These are phyloP conservation scores for Philaethria dido DNA, from an alignment of 2,888 invertebrate genomes.

Conservation along the genomic window DNA sequence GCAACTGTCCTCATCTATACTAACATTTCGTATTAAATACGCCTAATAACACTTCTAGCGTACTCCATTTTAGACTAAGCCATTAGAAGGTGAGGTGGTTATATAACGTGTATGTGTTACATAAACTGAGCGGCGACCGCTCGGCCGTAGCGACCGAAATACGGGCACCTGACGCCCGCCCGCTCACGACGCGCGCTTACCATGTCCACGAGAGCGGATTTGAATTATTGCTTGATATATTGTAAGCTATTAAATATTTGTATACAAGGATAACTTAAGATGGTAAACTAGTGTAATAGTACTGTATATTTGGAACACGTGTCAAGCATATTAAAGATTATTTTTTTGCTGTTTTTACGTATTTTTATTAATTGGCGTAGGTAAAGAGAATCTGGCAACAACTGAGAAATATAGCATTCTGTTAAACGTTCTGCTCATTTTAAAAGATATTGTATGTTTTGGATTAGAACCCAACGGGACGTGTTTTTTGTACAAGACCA, in stretches of 20 bases:
- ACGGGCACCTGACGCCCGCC: slow-evolving; percentile 80
- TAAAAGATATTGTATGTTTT: no score
- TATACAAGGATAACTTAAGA: background rate
- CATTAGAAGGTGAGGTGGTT: slow-evolving; percentile 47
- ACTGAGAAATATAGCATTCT: no score
- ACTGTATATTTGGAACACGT: no score
- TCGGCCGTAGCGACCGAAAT: slow-evolving; percentile 77
- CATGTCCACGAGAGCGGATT: slow-evolving; percentile 28
- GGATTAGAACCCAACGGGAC: no score
- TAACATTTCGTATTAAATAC: slow-evolving; percentile 9
- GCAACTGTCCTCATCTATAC: background rate
- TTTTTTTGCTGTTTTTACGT: no score
- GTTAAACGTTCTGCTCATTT: no score
- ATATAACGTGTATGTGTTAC: slow-evolving; percentile 64
- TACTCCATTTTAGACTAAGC: slow-evolving; percentile 32
- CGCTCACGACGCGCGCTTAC: slow-evolving; percentile 45
- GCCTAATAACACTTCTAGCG: slow-evolving; percentile 25
- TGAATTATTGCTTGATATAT: background rate
- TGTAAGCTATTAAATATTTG: background rate
- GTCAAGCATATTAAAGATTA: no score
- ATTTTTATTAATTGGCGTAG: no score
- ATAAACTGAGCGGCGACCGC: slow-evolving; percentile 73
- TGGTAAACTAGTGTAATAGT: background rate
- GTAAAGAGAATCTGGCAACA: no score
- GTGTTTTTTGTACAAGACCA: no score